Percentiles rank a stretch among this genome's conserved stretches.
Conservation (phyloP, 2,113 vertebrate species). For the Sialia sialis region DNA sequence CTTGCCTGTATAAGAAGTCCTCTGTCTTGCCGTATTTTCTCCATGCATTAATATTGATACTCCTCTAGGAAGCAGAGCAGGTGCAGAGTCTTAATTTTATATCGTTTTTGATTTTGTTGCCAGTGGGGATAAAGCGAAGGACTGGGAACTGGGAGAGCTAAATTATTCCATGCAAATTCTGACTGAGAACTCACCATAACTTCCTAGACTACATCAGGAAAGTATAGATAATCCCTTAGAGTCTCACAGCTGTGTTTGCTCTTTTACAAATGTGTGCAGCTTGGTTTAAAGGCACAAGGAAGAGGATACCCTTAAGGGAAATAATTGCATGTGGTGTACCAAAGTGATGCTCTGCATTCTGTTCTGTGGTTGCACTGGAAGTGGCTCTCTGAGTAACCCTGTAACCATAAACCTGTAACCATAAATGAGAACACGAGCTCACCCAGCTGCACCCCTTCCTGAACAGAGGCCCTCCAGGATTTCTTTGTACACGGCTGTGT, state of each 20-base stretch:
- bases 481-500: neutral
- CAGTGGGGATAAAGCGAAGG: neutral
- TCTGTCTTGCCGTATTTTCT: slow-evolving; percentile 17
- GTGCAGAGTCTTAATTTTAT: slow-evolving; percentile 42
- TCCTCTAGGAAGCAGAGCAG: slow-evolving; percentile 42
- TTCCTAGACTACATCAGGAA: slow-evolving; percentile 14
- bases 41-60: neutral
- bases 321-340: neutral
- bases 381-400: neutral
- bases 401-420: neutral
- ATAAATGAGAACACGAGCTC: neutral
- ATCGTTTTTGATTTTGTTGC: slow-evolving; percentile 31
- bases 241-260: neutral
- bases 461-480: neutral
- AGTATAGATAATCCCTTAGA: neutral
- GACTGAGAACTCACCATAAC: neutral
- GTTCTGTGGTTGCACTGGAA: neutral
- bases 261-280: neutral
- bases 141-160: neutral
- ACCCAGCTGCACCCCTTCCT: slow-evolving; percentile 11
- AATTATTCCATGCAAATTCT: slow-evolving; percentile 15
- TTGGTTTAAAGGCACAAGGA: neutral
- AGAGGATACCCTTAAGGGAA: neutral
- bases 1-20: neutral
- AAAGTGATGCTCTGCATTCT: neutral